A percentile compares a stretch with the other conserved stretches of the same genome.
These are phyloP conservation scores for Altica lythri DNA, from an alignment of 2,888 invertebrate species.

Conservation along the genomic window DNA sequence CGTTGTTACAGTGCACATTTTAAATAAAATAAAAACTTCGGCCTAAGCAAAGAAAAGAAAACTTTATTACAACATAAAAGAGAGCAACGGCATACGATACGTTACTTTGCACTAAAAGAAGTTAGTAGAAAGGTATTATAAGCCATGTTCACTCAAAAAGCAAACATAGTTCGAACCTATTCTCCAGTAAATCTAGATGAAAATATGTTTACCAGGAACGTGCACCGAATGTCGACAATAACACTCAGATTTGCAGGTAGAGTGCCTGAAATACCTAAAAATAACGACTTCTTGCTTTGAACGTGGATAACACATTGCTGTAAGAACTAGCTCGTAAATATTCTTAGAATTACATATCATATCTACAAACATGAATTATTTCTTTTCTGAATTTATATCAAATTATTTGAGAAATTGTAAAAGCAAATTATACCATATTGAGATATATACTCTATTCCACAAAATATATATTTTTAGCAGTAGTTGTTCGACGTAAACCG, in stretches of 20 bases:
- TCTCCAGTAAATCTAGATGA: conserved; percentile 41
- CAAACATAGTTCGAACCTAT: conserved; percentile 32
- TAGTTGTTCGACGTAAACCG: too few relatives aligned
- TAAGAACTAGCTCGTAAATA: conserved; percentile 8
- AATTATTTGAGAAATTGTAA: too few relatives aligned
- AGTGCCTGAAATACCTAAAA: conserved; percentile 16
- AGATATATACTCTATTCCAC: too few relatives aligned
- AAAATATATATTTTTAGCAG: too few relatives aligned
- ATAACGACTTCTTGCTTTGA: conserved; percentile 9
- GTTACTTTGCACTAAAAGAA: conserved; percentile 35
- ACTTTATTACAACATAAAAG: conserved; percentile 34
- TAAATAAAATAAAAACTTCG: conserved; percentile 30
- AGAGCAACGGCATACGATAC: conserved; percentile 31
- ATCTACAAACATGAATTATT: conserved; percentile 8
- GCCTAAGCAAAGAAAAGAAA: conserved; percentile 28
- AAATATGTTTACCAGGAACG: conserved; percentile 42
- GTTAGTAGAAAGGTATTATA: conserved; percentile 40
- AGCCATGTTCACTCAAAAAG: conserved; percentile 41
- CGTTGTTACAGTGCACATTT: conserved; percentile 22
- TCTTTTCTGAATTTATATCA: too few relatives aligned
- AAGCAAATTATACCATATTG: too few relatives aligned
- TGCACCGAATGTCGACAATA: conserved; percentile 39
- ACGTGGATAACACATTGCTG: conserved; percentile 7
- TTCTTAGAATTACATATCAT: conserved; percentile 9
- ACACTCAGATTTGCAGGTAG: conserved; percentile 17